Evolutionary conservation across 1,140 invertebrate species (phyloP).

Genomic region (Scaptodrosophila lebanonensis): DNA sequence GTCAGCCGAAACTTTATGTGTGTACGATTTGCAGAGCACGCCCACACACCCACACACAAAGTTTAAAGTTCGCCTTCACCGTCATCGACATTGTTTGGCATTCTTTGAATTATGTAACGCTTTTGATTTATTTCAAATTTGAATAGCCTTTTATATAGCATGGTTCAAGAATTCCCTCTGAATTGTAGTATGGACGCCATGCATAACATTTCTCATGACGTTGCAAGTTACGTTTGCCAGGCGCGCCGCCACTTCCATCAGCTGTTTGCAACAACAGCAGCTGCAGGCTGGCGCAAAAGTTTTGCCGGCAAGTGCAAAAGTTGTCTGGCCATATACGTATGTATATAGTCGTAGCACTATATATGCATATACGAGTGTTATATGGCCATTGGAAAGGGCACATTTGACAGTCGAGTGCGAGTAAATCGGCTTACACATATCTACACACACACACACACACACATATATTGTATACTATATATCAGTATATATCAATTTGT

Average conservation of each 20-base stretch:
- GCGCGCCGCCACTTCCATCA: slow-evolving; percentile 35
- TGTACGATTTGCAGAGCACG: no score
- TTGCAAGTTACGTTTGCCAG: slow-evolving; percentile 22
- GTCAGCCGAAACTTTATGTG: slow-evolving; percentile 54
- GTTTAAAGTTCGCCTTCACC: no score
- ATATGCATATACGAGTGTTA: no score
- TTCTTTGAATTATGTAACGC: slow-evolving; percentile 31
- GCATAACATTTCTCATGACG: slow-evolving; percentile 60
- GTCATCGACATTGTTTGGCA: slow-evolving; percentile 25
- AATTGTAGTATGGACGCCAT: slow-evolving; percentile 52
- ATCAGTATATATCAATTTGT: neutral
- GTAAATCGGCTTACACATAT: slow-evolving; percentile 45
- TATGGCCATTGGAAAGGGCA: no score
- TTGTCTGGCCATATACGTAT: no score
- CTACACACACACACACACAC: no score
- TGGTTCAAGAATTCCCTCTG: slow-evolving; percentile 41
- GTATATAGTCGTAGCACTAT: no score
- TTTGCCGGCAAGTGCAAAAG: neutral
- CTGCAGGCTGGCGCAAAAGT: neutral
- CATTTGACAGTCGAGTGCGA: slow-evolving; percentile 8
- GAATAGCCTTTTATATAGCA: slow-evolving; percentile 27
- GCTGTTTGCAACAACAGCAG: slow-evolving; percentile 40
- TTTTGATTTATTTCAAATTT: slow-evolving; percentile 49
- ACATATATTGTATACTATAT: no score
- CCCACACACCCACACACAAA: no score